Base-by-base conservation (phyloP, 2,888 invertebrate genomes). In the Matsumyia berberina region DNA sequence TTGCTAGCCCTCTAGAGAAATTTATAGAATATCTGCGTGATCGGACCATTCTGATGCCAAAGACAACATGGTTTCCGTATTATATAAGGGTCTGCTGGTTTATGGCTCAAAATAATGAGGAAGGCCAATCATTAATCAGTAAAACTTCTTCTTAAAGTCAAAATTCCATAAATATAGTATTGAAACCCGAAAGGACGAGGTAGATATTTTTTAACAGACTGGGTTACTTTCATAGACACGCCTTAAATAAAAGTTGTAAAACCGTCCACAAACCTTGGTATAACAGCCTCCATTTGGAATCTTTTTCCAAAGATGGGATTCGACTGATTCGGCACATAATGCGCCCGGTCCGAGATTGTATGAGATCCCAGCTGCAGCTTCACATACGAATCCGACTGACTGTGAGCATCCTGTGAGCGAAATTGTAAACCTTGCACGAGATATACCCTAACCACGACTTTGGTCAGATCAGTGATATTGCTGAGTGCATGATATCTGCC, bases 231-330 rank as follows among this genome's bases (percentile, higher is more conserved):
- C n/a, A n/a, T n/a, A n/a, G n/a, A n/a, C n/a, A 24, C 4, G 24
- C 4, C 24, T 24, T 24, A 44, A 70, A 96, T 89, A 95, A 93
- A 96, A 96, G 90, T 8, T 91, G 89, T 12, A 72, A 44, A 79
- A 37, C n/a, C 49, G 4, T 70, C 8, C 9, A 86, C 53, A 66
- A 77, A 89, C 89, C 88, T 89, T 0, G 90, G 90, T 7, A 91
- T 90, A 1, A 88, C 24, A 1, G 90, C 90, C 24, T 89, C 89
- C 81, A 92, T 42, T 79, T 92, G 89, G 81, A 91, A 92, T 89
- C 91, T 95, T 94, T 93, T 95, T 66, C 97, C 98, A 91, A 97
- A 98, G 19, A 96, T 93, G 0, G 98, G 98, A 92, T 96, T 96
- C 15, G 95, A 91, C 87, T 96, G 95, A 89, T 96, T 95, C 1